phyloP scores from a whole-genome alignment of 2,888 invertebrate species.

The Heliconius ethilla region DNA sequence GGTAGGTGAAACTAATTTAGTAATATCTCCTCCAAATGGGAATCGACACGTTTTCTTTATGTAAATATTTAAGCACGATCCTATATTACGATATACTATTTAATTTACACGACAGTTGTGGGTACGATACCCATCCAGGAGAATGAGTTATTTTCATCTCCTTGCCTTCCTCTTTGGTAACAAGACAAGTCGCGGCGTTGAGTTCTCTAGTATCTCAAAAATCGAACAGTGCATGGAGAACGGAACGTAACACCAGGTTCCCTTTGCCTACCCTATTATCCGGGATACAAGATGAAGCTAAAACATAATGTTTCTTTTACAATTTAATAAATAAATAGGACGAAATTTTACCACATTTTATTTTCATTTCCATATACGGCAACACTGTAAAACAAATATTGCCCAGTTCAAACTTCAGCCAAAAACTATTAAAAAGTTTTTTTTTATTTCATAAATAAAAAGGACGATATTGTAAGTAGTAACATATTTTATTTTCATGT shows the following conservation, averaged over 20 bases:
- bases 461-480: not conserved
- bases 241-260: not conserved
- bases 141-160: no score
- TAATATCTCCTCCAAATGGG: no score
- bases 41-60: no score
- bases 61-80: not conserved
- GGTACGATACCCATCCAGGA: no score
- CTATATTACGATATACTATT: not conserved
- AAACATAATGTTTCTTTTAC: not conserved
- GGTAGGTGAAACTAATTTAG: no score
- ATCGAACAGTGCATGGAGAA: not conserved
- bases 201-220: not conserved
- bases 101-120: no score
- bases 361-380: not conserved
- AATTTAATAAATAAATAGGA: slow-evolving; percentile 9
- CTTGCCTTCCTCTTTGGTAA: no score
- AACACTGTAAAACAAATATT: not conserved
- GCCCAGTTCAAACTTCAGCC: no score
- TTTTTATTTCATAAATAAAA: slow-evolving; percentile 10
- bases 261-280: not conserved
- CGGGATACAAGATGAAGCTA: not conserved
- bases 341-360: not conserved
- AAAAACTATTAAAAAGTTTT: not conserved
- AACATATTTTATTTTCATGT: slow-evolving; percentile 8
- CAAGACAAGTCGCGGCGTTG: not conserved